Evolutionary conservation across 2,797 vertebrate species (phyloP).

Genomic region (Pantherophis alleghaniensis): DNA sequence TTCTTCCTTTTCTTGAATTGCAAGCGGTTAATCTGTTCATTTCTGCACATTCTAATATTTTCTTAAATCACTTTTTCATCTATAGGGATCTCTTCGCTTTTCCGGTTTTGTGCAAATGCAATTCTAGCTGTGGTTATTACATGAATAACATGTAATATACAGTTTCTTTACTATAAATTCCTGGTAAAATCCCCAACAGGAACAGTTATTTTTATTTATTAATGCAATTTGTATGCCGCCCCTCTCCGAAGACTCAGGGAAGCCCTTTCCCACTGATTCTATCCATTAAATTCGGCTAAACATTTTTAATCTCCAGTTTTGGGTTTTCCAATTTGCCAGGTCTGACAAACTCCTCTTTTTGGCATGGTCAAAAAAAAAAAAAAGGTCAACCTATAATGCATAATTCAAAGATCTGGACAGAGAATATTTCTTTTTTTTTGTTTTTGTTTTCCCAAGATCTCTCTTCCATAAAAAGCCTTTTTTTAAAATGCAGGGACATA

Average conservation of each 20-base stretch:
- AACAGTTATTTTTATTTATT: not conserved
- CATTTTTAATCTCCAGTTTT: not conserved
- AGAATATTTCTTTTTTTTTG: not conserved
- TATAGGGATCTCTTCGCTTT: no score
- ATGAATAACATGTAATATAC: no score
- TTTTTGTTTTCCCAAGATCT: not conserved
- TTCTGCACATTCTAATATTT: no score
- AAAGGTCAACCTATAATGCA: not conserved
- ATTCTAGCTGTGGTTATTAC: no score
- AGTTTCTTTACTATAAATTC: no score
- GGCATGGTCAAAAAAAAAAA: not conserved
- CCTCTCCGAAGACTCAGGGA: no score
- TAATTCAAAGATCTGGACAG: not conserved
- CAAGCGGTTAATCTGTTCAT: no score
- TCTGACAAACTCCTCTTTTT: not conserved
- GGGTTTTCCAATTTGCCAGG: not conserved
- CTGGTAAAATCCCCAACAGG: no score
- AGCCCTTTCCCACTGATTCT: not conserved
- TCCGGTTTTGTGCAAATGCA: no score
- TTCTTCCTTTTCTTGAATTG: no score
- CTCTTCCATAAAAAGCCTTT: not conserved
- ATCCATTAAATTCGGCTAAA: not conserved
- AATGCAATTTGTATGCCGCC: no score
- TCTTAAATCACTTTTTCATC: no score
- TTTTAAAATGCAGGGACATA: not conserved